Base-by-base conservation (phyloP, 2,888 invertebrate species). In the Steinernema carpocapsae region DNA sequence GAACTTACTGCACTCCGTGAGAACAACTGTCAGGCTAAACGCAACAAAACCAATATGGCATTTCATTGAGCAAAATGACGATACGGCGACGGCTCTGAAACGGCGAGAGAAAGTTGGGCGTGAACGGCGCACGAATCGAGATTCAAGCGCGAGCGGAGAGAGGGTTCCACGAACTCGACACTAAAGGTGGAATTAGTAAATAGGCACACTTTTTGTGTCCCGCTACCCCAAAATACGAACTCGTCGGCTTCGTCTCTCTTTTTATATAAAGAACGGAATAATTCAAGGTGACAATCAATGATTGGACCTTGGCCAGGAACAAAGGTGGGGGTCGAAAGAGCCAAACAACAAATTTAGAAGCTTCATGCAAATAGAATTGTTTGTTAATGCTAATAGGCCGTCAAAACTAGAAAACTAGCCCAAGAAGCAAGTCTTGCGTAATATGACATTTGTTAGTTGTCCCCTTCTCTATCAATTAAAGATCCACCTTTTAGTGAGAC, bases 1-100 rank as follows among this genome's bases (percentile, higher is more conserved):
- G 32, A 17, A 64, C 64, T 64, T 64, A 64, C 64, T 64, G 26
- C 64, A 32, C 29, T 64, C 64, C 6, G 64, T 7, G 29, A 64
- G 64, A 14, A 64, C 64, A 17, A 64, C 37, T 14, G 64, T 64
- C 7, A 64, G 64, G 19, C 64, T 64, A 64, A 64, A 64, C 29
- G 32, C 64, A 29, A 64, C 64, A 64, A 64, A 64, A 64, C 64
- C 64, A 64, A 64, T 64, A 64, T 64, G 64, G 64, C 64, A 64
- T 64, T 64, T 64, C 64, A 64, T 64, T 64, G 64, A 64, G 64
- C 64, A 64, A 64, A n/a, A 48, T 6, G 37, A 37, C 37, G 37
- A 37, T 32, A 64, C 24, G 64, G 19, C 64, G 17, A 14, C 32
- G 17, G 32, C 37, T 64, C 64, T 64, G 64, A 64, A 64, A 64